Evolutionary conservation across 2,113 vertebrate species (phyloP).

Genomic region (Stegastes partitus): DNA sequence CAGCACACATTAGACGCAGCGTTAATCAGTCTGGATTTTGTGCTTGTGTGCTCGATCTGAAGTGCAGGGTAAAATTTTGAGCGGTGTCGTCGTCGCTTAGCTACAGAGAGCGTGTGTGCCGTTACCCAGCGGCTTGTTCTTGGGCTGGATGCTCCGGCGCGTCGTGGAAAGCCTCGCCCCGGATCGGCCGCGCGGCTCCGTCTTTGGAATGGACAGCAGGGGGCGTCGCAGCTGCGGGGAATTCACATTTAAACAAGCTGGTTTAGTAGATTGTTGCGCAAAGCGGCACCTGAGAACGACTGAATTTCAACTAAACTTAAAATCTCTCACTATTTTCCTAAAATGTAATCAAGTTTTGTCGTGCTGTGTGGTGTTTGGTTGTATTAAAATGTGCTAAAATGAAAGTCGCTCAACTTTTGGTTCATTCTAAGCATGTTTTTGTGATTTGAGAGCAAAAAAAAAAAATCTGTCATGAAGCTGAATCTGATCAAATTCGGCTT

Average conservation of each 20-base stretch:
- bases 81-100: neutral
- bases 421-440: too few relatives aligned
- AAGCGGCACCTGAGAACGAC: too few relatives aligned
- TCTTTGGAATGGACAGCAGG: conserved; percentile 95
- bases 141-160: conserved; percentile 95
- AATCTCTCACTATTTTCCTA: too few relatives aligned
- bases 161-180: conserved; percentile 96
- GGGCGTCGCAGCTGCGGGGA: conserved; percentile 90
- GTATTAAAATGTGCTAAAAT: neutral
- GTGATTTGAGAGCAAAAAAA: too few relatives aligned
- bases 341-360: too few relatives aligned
- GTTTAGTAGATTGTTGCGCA: too few relatives aligned
- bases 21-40: neutral
- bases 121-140: conserved; percentile 91
- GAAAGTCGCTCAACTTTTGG: neutral
- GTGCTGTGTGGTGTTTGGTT: too few relatives aligned
- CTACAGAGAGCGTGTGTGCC: neutral
- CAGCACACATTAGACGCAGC: conserved; percentile 21
- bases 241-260: neutral
- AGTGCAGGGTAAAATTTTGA: conserved; percentile 17
- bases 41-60: conserved; percentile 47
- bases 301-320: too few relatives aligned
- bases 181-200: conserved; percentile 88
- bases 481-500: neutral
- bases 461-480: too few relatives aligned